Evolutionary conservation across 2,888 invertebrate species (phyloP), one percentile per base, ranked within the genome.

Genomic region (Diaphora mendica): DNA sequence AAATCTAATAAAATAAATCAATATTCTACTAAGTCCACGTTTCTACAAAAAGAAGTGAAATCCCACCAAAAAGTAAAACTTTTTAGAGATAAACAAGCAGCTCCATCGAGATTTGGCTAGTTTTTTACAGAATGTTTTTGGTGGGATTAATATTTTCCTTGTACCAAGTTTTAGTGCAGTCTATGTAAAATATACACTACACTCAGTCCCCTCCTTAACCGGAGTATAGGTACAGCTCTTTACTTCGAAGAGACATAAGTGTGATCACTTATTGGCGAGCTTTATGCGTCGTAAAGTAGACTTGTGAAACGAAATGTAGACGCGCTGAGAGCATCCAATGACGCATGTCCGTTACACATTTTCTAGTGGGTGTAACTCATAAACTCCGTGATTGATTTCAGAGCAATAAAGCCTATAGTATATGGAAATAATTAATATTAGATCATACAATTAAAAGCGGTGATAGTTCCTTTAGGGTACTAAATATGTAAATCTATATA

Each of bases 201-300:
- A 73, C 74, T 72, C 17, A 77, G 69, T 66, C 67, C 64, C 17
- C 66, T 44, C 68, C 67, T 44, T 72, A 74, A 77, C 13, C 15
- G 42, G 42, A 44, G 70, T 84, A 81, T 44, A 44, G 44, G 48
- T 83, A 78, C 77, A 80, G 80, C 76, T 77, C 82, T 85, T 85
- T 73, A 83, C 74, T 80, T 74, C 68, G 75, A 76, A 77, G 70
- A 77, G 68, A 72, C 75, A 75, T 81, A 75, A 75, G 78, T 87
- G 88, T 89, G 89, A 91, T 91, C 89, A 90, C 89, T 89, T 86
- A 88, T 90, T 84, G 84, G 85, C 76, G 70, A 77, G 72, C 74
- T 89, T 89, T 89, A 89, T 91, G 87, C 74, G 85, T 85, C 89
- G 86, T 92, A 91, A 92, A 91, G 75, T 73, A 79, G 82, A 80